These are phyloP conservation scores for Drosophila murphyi DNA, from an alignment of 1,140 invertebrate genomes.

Conservation along the genomic window DNA sequence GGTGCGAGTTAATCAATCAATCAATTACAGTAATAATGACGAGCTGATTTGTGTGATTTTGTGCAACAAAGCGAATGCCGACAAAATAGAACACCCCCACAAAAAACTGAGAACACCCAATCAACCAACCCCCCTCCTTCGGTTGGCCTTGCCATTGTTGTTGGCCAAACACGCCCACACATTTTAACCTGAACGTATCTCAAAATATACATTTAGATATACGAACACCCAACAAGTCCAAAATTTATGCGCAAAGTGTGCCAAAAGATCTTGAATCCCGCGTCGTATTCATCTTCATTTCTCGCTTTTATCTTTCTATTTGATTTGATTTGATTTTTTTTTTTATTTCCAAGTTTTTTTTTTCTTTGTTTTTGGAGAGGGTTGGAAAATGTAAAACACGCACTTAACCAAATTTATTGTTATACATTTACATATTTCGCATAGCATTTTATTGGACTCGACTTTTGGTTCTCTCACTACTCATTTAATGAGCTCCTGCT, in stretches of 20 bases:
- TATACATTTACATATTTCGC: constrained; percentile 67
- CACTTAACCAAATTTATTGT: constrained; percentile 60
- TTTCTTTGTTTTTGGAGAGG: constrained; percentile 4
- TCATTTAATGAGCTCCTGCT: constrained; percentile 8
- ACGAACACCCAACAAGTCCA: constrained; percentile 6
- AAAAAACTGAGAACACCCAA: neutral
- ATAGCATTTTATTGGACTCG: constrained; percentile 48
- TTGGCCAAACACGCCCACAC: constrained; percentile 2
- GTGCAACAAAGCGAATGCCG: constrained; percentile 45
- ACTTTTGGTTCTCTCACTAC: constrained; percentile 11
- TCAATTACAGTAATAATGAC: constrained; percentile 70
- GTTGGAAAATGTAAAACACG: constrained; percentile 51
- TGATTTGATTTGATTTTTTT: neutral
- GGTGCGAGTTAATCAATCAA: constrained; percentile 74
- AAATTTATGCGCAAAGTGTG: constrained; percentile 71
- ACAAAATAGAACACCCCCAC: neutral
- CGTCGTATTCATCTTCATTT: constrained; percentile 19
- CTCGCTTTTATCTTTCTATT: constrained; percentile 16
- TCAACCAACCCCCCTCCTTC: too few species aligned
- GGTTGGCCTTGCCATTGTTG: neutral
- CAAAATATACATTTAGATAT: constrained; percentile 2
- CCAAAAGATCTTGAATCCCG: constrained; percentile 38
- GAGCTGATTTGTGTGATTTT: constrained; percentile 45
- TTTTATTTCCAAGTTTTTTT: neutral
- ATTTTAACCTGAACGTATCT: neutral